Evolutionary conservation across 2,797 vertebrate genomes (phyloP).

Genomic region (Tarsius wallacei): DNA sequence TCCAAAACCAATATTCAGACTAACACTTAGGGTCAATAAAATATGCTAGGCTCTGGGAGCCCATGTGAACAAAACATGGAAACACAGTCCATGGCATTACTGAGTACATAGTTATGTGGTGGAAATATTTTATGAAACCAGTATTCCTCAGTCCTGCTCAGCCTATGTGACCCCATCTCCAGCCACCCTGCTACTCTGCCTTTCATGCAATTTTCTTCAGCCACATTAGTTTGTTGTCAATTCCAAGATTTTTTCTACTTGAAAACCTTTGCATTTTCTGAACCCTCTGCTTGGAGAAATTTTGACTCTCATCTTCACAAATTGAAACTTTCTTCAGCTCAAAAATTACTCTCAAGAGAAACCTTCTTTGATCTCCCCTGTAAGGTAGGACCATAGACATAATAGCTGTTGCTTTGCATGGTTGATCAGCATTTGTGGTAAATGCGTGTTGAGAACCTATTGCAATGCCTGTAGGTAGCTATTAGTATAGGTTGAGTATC

Average conservation of each 20-base stretch:
- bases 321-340: neutral
- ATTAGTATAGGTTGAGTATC: neutral
- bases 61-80: neutral
- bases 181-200: neutral
- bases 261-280: neutral
- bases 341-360: neutral
- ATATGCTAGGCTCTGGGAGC: neutral
- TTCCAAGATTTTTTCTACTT: neutral
- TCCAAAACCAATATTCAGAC: neutral
- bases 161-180: fast-evolving
- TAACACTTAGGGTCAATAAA: neutral
- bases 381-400: neutral
- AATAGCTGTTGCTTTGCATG: neutral
- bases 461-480: neutral
- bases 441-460: neutral
- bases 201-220: neutral
- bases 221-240: neutral
- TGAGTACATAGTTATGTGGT: neutral
- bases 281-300: neutral
- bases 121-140: neutral
- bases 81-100: neutral
- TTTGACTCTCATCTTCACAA: neutral
- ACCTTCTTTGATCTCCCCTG: neutral
- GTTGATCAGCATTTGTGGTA: neutral
- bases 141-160: neutral